phyloP scores from a whole-genome alignment of 2,888 invertebrate genomes.

The Polymixis flavicincta region DNA sequence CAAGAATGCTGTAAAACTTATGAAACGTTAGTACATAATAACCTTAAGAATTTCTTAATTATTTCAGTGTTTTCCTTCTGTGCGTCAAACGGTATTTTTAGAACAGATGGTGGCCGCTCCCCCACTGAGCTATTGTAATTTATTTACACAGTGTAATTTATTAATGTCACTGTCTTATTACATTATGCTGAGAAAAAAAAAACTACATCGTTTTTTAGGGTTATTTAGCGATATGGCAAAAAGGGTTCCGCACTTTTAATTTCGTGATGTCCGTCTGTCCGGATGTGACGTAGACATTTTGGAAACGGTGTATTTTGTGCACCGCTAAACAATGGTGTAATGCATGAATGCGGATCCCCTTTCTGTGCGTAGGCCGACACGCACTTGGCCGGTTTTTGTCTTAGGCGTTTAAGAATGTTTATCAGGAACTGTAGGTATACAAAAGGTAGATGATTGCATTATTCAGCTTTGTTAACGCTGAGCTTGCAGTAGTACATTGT shows the following conservation, averaged over 20 bases:
- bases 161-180: not conserved
- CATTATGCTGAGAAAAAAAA: not conserved
- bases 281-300: not conserved
- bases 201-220: not conserved
- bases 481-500: not conserved
- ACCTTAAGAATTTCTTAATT: constrained; percentile 12
- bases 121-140: constrained; percentile 21
- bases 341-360: too few relatives aligned
- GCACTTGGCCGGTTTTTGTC: not conserved
- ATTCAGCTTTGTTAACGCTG: not conserved
- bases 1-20: not conserved
- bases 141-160: not conserved
- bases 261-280: not conserved
- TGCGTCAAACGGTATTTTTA: constrained; percentile 17
- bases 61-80: not conserved
- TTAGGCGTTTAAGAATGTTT: not conserved
- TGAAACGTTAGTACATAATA: too few relatives aligned
- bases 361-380: not conserved
- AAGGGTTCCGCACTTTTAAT: not conserved
- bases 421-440: not conserved
- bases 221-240: not conserved
- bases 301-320: not conserved
- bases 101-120: constrained; percentile 25
- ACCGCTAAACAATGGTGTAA: not conserved
- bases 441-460: not conserved